Base-by-base conservation (phyloP, 2,113 vertebrate genomes). In the Corythornis vintsioides region DNA sequence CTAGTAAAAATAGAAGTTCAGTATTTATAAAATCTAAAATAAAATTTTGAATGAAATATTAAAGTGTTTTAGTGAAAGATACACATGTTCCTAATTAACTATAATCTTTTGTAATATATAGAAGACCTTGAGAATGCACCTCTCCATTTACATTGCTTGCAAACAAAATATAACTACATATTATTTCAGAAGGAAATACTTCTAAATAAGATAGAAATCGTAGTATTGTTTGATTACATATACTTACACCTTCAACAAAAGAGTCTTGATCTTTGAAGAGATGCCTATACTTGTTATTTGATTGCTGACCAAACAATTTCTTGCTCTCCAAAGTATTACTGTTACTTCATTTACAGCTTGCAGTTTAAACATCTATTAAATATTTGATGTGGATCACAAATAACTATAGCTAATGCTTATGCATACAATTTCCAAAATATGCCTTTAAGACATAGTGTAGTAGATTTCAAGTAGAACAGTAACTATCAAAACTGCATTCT, bases 361-460 rank as follows among this genome's bases (percentile, higher is more conserved):
- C 33, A 83, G 28, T 45, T 95, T 73, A 77, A 88, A 29, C 56
- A 83, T 40, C 64, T 90, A 13, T 86, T 93, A 80, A 73, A 71
- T 92, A 90, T 90, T 90, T 95, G 29, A 91, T 70, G 64, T 40
- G 24, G 63, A 61, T 79, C 55, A 42, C 69, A 92, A 88, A 88
- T 57, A 88, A 59, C 31, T 33, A 59, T 8, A 57, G 55, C 15
- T 72, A 67, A 45, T 86, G 73, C 47, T 86, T 59, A 74, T 59
- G 28, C 69, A 66, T 67, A 55, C 15, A 22, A 66, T 93, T 83
- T 86, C 83, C 28, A 76, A 88, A 80, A 83, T 26, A 65, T 43
- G 56, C 33, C 28, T 90, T 45, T 76, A 86, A 91, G 64, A 57
- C 26, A 61, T 7, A 42, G 50, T 53, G 48, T 5, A 88, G 43